phyloP scores from a whole-genome alignment of 1,140 invertebrate species.

The Drosophila pachea region DNA sequence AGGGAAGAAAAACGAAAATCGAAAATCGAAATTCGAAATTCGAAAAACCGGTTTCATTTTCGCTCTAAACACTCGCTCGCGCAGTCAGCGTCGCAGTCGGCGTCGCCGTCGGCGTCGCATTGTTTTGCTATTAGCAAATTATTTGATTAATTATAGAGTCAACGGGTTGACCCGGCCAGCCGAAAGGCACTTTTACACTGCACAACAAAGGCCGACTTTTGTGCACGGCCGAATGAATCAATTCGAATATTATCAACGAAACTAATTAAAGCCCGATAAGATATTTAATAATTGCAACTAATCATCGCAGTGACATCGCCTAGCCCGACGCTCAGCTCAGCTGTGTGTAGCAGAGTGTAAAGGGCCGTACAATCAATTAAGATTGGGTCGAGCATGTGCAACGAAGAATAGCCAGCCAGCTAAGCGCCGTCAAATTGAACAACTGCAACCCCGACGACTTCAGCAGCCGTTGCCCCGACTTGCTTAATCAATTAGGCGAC shows the following conservation, averaged over 20 bases:
- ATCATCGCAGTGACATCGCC: too few relatives aligned
- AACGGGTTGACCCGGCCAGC: conserved; percentile 43
- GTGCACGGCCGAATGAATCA: background rate
- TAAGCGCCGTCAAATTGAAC: conserved; percentile 13
- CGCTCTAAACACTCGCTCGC: conserved; percentile 27
- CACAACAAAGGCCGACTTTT: conserved; percentile 11
- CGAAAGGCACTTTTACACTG: conserved; percentile 56
- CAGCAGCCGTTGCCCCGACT: background rate
- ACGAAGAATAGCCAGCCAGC: conserved; percentile 2
- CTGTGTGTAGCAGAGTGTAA: conserved; percentile 38
- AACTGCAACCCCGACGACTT: background rate
- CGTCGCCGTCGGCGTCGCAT: conserved; percentile 22
- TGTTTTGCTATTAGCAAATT: conserved; percentile 66
- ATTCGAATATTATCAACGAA: background rate
- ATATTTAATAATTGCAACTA: background rate
- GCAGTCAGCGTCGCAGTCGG: background rate
- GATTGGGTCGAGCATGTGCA: conserved; percentile 22
- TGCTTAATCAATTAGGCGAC: conserved; percentile 45
- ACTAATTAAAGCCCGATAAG: background rate
- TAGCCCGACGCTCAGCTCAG: background rate
- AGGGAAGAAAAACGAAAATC: too few relatives aligned
- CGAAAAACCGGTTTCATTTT: conserved; percentile 54
- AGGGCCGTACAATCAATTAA: conserved; percentile 62
- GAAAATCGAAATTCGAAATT: conserved; percentile 40
- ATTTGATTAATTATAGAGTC: conserved; percentile 67